Percentiles rank a stretch among this genome's conserved stretches.
These are phyloP conservation scores for Tetrax tetrax DNA, from an alignment of 2,113 vertebrate genomes.

Conservation along the genomic window DNA sequence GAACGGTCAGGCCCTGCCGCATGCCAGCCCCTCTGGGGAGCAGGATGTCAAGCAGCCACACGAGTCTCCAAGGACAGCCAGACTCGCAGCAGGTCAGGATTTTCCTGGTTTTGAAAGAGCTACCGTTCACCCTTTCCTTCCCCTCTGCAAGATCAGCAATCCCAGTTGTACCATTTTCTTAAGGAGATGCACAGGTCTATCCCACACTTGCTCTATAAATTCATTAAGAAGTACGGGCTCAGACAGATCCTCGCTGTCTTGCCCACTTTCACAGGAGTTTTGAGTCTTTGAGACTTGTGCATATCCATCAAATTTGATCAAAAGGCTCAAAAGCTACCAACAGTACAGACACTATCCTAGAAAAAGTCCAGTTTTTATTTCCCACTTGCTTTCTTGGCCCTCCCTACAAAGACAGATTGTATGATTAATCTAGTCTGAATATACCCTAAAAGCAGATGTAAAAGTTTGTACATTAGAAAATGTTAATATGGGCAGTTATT, in stretches of 20 bases:
- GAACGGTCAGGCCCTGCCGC: background rate
- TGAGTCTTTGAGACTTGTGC: background rate
- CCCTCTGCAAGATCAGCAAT: background rate
- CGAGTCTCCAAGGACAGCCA: background rate
- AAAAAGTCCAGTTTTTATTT: background rate
- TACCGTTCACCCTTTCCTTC: background rate
- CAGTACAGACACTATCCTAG: background rate
- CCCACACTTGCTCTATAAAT: background rate
- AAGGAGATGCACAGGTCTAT: background rate
- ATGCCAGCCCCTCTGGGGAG: background rate
- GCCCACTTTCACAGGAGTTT: background rate
- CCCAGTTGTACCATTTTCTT: background rate
- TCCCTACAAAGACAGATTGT: background rate
- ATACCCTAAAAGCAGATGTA: slow-evolving; percentile 45
- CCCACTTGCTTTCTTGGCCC: background rate
- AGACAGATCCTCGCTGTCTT: accelerated
- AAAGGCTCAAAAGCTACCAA: background rate
- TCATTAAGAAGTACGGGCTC: background rate
- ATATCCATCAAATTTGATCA: background rate
- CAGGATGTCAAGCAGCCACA: background rate
- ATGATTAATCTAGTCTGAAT: slow-evolving; percentile 5
- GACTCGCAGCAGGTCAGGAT: background rate
- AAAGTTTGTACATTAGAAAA: slow-evolving; percentile 35
- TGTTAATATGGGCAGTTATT: slow-evolving; percentile 44
- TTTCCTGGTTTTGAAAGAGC: background rate